These are phyloP conservation scores for Anthopleura sola DNA, from an alignment of 64 coral and sea anemone species.

Conservation along the genomic window DNA sequence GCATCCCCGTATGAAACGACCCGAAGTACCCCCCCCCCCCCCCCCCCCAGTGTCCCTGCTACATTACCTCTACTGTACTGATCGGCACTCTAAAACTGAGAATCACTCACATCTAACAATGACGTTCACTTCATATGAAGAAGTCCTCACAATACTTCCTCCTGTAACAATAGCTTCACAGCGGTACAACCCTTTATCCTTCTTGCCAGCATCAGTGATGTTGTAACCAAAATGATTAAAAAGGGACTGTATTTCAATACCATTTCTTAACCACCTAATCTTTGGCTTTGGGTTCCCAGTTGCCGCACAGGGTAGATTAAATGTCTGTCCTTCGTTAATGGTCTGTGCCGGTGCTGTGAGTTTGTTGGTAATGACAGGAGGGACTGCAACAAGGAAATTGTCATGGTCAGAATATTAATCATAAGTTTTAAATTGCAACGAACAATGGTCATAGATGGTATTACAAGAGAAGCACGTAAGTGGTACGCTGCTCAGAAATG, in stretches of 20 bases:
- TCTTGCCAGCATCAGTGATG: conserved; percentile 19
- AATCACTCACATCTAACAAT: conserved; percentile 57
- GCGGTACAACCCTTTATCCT: conserved; percentile 29
- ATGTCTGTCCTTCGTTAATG: conserved; percentile 15
- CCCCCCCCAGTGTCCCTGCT: no score
- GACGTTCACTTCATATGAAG: neutral
- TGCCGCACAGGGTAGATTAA: conserved; percentile 29
- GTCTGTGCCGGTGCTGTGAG: neutral
- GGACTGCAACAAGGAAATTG: conserved; percentile 11
- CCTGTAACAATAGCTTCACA: conserved; percentile 49
- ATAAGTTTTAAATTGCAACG: no score
- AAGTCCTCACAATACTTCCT: neutral
- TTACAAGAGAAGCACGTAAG: no score
- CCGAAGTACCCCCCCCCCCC: no score
- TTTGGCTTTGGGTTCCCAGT: conserved; percentile 43
- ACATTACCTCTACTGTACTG: no score
- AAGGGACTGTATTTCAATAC: conserved; percentile 2
- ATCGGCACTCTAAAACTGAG: no score
- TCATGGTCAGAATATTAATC: no score
- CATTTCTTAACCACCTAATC: conserved; percentile 31
- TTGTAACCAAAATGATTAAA: conserved; percentile 26
- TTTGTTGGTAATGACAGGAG: conserved; percentile 14
- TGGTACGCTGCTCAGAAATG: no score
- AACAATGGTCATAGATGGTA: no score
- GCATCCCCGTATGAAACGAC: no score